Evolutionary conservation across 92 coral and sea anemone genomes (phyloP).

Genomic region (Porites rus): DNA sequence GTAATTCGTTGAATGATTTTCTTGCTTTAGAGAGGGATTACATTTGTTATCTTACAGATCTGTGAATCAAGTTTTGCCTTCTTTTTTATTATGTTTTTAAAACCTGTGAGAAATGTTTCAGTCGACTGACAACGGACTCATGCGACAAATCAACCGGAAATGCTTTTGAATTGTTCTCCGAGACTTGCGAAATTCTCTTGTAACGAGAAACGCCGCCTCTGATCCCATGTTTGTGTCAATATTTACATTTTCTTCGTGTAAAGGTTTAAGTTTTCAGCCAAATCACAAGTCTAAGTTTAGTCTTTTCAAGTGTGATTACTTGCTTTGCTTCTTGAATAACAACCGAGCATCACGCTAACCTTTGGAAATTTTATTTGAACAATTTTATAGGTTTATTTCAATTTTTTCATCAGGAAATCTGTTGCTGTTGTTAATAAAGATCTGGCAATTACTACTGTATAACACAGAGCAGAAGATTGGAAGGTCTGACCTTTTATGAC

Average conservation of each 20-base stretch:
- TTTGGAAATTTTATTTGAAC: background rate
- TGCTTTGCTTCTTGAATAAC: background rate
- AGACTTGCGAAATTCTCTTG: background rate
- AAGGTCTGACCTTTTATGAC: background rate
- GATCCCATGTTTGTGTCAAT: conserved; percentile 1
- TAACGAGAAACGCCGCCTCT: background rate
- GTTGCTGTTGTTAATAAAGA: background rate
- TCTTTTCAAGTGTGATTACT: background rate
- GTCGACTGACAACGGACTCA: too few species aligned
- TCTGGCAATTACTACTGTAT: background rate
- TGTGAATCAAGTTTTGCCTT: background rate
- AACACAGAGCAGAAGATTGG: background rate
- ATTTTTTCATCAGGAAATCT: background rate
- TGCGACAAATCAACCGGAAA: background rate
- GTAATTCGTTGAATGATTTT: background rate
- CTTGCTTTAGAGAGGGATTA: conserved; percentile 11
- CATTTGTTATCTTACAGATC: background rate
- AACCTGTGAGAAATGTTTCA: background rate
- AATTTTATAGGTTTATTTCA: background rate
- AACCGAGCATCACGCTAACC: background rate
- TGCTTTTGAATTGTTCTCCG: background rate
- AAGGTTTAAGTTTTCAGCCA: background rate
- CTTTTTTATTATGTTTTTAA: background rate
- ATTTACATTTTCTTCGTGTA: background rate
- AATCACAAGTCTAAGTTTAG: background rate